Evolutionary conservation across 2,113 vertebrate species (phyloP), one percentile per base, ranked within the genome.

Genomic region (Centrocercus urophasianus): DNA sequence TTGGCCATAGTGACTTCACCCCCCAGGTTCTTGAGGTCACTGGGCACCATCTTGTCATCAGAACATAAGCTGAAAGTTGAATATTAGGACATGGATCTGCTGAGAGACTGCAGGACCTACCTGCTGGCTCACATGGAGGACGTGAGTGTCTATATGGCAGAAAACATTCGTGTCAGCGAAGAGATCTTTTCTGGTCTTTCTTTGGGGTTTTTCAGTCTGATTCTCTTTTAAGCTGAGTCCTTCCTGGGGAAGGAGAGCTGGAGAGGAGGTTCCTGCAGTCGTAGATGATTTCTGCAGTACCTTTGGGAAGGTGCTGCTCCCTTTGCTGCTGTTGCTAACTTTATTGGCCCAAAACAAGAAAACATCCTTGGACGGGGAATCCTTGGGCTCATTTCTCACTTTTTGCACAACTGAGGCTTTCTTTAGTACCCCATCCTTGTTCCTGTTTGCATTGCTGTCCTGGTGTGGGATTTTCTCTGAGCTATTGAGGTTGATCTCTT

Each of bases 151-250:
- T 3, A 98, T 40, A 10, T 63, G 63, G 66, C 76, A 95, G 89
- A 98, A 98, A 71, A 97, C 76, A 25, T 96, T 96, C 0, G 87
- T 76, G 77, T 83, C 96, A 48, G 94, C 93, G 94, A 98, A 98
- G 38, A 98, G 97, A 21, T 98, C 97, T 81, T 89, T 98, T 28
- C 97, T 97, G 28, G 59, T 80, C 87, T 93, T 98, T 83, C 96
- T 97, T 72, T 75, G 96, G 28, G 22, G 25, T 11, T 74, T 96
- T 73, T 64, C 15, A 17, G 5, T 15, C 32, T 40, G 27, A 6
- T 70, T 89, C 13, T 81, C 30, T 30, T 24, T 43, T 16, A 56
- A 6, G 19, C 18, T 30, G 34, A 64, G 1, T 15, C 13, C 19
- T 67, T 83, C 45, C 21, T 70, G 30, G 11, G 75, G 71, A 6